Percentiles rank a stretch among this genome's conserved stretches.
These are phyloP conservation scores for Ataeniobius toweri DNA, from an alignment of 2,797 vertebrate genomes.

Conservation along the genomic window DNA sequence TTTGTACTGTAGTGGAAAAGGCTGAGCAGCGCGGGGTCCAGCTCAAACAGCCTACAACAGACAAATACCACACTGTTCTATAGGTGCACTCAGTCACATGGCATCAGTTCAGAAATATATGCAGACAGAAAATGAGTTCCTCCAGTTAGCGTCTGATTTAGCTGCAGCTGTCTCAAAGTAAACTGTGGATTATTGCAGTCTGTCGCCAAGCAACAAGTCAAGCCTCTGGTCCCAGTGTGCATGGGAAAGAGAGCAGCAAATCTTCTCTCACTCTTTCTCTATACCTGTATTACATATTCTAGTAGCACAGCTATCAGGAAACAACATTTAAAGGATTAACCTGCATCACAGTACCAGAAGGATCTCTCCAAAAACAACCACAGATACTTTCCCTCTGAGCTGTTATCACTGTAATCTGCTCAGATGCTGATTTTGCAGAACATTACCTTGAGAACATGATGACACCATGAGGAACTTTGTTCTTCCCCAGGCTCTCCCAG, in stretches of 20 bases:
- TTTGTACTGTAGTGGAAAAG: conserved; percentile 92
- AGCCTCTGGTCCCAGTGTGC: conserved; percentile 66
- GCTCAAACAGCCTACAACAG: conserved; percentile 88
- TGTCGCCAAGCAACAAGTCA: conserved; percentile 87
- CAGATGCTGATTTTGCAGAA: conserved; percentile 13
- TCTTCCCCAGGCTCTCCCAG: conserved; percentile 89
- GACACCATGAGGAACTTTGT: conserved; percentile 90
- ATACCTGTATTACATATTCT: conserved; percentile 50
- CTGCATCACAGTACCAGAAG: not conserved
- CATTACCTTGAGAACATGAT: conserved; percentile 88
- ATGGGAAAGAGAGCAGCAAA: conserved; percentile 64
- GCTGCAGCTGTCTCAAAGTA: conserved; percentile 69
- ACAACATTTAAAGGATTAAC: conserved; percentile 11
- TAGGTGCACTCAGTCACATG: conserved; percentile 20
- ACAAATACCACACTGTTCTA: conserved; percentile 56
- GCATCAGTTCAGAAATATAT: conserved; percentile 27
- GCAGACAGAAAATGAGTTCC: conserved; percentile 30
- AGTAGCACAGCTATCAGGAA: conserved; percentile 20
- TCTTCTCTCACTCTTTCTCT: conserved; percentile 43
- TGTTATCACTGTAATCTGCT: conserved; percentile 1
- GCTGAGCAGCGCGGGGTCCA: conserved; percentile 89
- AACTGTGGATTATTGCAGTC: conserved; percentile 76
- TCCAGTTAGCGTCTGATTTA: conserved; percentile 53
- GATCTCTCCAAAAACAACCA: not conserved
- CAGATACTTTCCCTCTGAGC: conserved; percentile 11